These are phyloP conservation scores for Eulemur rubriventer DNA, from an alignment of 2,797 vertebrate species.

Conservation along the genomic window DNA sequence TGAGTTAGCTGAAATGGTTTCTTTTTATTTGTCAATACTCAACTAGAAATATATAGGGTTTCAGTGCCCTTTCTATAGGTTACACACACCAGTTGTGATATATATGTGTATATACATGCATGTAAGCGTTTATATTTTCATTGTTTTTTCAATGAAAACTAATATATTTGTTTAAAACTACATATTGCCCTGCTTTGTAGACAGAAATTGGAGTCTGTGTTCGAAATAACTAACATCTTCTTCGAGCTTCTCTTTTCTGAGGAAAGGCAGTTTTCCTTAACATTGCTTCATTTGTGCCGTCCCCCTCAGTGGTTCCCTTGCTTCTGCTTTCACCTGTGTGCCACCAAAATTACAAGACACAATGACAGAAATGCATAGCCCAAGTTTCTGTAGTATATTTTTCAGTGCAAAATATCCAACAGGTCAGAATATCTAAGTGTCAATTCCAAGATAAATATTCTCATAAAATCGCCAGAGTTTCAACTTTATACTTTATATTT, in stretches of 20 bases:
- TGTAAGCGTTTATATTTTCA: not conserved
- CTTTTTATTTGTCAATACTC: not conserved
- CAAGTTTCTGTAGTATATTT: not conserved
- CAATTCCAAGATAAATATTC: not conserved
- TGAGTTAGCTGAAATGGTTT: not conserved
- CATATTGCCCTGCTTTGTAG: not conserved
- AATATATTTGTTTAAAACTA: not conserved
- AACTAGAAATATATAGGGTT: not conserved
- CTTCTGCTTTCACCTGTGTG: not conserved
- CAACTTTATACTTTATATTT: not conserved
- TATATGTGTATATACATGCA: not conserved
- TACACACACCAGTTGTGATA: not conserved
- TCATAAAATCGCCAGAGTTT: not conserved
- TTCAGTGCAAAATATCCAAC: not conserved
- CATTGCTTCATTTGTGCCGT: not conserved
- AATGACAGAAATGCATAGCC: not conserved
- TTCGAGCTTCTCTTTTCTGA: not conserved
- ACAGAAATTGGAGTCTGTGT: not conserved
- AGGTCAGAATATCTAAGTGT: not conserved
- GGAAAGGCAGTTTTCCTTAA: not conserved
- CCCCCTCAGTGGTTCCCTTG: not conserved
- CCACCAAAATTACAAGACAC: not conserved
- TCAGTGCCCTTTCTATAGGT: not conserved
- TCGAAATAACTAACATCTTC: not conserved
- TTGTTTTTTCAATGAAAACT: not conserved